Conservation (phyloP, 2,113 vertebrate genomes). For the Pachypanchax playfairii region DNA sequence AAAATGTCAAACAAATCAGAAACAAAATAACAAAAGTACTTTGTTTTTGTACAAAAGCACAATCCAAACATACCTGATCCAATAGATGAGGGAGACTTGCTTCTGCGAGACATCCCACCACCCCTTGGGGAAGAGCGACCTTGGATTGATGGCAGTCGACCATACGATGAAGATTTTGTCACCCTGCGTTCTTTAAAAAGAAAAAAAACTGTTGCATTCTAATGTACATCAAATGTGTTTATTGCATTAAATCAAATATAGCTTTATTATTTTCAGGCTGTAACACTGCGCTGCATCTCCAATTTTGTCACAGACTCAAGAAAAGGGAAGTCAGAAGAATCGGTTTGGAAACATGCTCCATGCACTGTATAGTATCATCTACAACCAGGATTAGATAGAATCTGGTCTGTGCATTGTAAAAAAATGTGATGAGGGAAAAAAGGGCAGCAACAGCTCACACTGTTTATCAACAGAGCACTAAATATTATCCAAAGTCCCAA, state of each 20-base stretch:
- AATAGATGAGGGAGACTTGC: conserved; percentile 94
- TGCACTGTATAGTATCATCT: not conserved
- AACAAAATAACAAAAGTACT: not conserved
- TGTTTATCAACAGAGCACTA: not conserved
- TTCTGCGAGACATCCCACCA: conserved; percentile 88
- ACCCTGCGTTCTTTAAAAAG: conserved; percentile 88
- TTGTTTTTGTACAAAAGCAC: not conserved
- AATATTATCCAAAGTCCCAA: no score
- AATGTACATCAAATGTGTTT: not conserved
- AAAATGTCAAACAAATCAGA: conserved; percentile 7
- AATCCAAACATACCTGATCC: conserved; percentile 86
- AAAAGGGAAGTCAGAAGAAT: no score
- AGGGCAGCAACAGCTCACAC: not conserved
- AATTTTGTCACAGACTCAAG: no score
- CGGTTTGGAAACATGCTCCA: no score
- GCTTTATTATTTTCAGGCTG: no score
- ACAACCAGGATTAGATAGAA: not conserved
- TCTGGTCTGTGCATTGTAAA: not conserved
- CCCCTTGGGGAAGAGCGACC: conserved; percentile 87
- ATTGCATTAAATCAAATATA: not conserved
- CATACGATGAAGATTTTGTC: conserved; percentile 94
- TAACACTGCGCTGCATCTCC: no score
- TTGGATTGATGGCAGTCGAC: conserved; percentile 88
- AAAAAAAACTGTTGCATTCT: no score
- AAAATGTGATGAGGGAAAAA: not conserved